These are phyloP conservation scores for Penaeus japonicus DNA, from an alignment of 1,140 invertebrate species.

Conservation along the genomic window DNA sequence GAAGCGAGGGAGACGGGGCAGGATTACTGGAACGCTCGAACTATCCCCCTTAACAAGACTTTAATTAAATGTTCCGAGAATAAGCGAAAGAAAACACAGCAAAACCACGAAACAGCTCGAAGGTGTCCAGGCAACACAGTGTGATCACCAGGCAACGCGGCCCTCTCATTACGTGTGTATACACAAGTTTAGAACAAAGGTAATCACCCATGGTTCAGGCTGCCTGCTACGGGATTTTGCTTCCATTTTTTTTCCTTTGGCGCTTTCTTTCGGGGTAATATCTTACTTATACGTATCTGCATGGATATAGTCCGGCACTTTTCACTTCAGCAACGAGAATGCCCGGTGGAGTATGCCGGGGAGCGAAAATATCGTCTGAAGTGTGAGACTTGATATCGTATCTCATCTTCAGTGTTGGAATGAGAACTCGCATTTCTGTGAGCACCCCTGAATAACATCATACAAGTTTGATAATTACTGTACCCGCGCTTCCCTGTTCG, in stretches of 20 bases:
- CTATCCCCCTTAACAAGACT: conserved; percentile 6
- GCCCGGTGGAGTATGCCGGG: too few relatives aligned
- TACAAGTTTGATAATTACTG: conserved; percentile 55
- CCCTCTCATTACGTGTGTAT: conserved; percentile 50
- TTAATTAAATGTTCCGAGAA: conserved; percentile 46
- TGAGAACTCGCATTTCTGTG: conserved; percentile 16
- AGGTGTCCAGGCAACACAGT: conserved; percentile 36
- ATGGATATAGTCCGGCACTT: too few relatives aligned
- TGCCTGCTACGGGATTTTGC: conserved; percentile 32
- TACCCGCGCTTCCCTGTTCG: neutral
- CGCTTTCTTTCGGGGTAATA: too few relatives aligned
- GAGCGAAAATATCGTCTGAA: too few relatives aligned
- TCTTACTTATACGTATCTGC: too few relatives aligned
- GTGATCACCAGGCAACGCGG: conserved; percentile 13
- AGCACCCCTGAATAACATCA: conserved; percentile 45
- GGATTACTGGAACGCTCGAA: too few relatives aligned
- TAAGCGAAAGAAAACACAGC: conserved; percentile 47
- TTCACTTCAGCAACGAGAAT: too few relatives aligned
- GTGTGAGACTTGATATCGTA: too few relatives aligned
- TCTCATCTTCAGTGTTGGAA: conserved; percentile 4
- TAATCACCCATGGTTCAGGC: conserved; percentile 48
- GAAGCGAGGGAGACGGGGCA: too few relatives aligned
- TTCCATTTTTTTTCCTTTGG: conserved; percentile 16
- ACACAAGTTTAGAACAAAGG: conserved; percentile 54
- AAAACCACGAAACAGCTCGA: conserved; percentile 11